Evolutionary conservation across 2,797 vertebrate genomes (phyloP).

Genomic region (Ctenopoma multispine): DNA sequence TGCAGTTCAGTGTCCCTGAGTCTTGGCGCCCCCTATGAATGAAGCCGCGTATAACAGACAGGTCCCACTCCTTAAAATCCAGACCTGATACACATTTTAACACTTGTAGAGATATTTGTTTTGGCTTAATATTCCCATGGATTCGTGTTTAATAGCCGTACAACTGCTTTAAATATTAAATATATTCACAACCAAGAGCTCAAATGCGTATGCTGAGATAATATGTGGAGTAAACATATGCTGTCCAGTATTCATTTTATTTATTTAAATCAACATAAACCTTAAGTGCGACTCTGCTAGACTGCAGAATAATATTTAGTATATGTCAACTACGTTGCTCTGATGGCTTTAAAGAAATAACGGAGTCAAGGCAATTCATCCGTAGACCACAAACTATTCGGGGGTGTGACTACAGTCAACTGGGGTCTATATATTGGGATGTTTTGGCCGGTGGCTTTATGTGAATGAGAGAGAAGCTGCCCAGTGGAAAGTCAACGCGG

Average conservation of each 20-base stretch:
- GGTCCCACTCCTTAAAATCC: not conserved
- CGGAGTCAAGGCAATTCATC: conserved; percentile 61
- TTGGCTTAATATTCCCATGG: not conserved
- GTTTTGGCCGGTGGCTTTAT: conserved; percentile 67
- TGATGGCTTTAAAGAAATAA: conserved; percentile 43
- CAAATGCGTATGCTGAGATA: not conserved
- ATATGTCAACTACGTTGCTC: not conserved
- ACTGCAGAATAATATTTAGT: not conserved
- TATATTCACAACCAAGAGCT: not conserved
- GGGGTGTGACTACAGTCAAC: conserved; percentile 83
- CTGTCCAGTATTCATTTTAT: not conserved
- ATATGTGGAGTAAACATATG: not conserved
- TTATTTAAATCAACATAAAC: not conserved
- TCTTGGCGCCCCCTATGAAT: conserved; percentile 57
- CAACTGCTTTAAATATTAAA: not conserved
- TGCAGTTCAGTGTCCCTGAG: conserved; percentile 12
- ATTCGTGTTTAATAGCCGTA: not conserved
- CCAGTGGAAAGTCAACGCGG: conserved; percentile 59
- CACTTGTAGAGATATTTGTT: not conserved
- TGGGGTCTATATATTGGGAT: conserved; percentile 88
- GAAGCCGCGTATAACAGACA: conserved; percentile 4
- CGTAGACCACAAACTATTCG: conserved; percentile 65
- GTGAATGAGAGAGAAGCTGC: conserved; percentile 77
- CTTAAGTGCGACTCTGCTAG: not conserved
- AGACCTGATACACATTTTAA: conserved; percentile 13